Base-by-base conservation (phyloP, 1,140 invertebrate genomes). In the Anastatus disparis region DNA sequence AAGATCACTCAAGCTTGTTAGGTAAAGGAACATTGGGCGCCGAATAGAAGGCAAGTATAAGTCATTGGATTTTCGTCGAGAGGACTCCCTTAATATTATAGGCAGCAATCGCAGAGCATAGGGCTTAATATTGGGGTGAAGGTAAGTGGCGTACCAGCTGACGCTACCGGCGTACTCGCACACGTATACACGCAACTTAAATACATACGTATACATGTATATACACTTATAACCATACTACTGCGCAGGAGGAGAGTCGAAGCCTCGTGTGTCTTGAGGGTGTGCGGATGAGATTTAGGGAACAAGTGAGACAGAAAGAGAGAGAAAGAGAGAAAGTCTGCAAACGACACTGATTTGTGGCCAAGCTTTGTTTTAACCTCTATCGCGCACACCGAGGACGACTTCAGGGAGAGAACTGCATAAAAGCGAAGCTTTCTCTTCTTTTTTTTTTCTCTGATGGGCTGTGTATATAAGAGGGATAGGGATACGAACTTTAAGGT, bases 101-200 rank as follows among this genome's bases (percentile, higher is more conserved):
- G 83, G 82, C 79, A 84, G n/a, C n/a, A n/a, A n/a, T n/a, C n/a
- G 81, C 84, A 85, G 85, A 85, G 79, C 79, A 81, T 81, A 84
- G 82, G 80, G 82, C 82, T 85, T 86, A 84, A 85, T 86, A 86
- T 85, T 82, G 81, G 84, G 84, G 83, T 84, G 83, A 85, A 85
- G 84, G 82, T 85, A 86, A 86, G 84, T 85, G 84, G 84, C 79
- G 78, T 78, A 83, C 78, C 84, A 86, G 84, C 84, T 86, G 84
- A 86, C 84, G 84, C 84, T n/a, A n/a, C 82, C 71, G 72, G 66
- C 70, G 75, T 71, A 20, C 46, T 3, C 24, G 9, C 46, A 15
- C 52, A 13, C 76, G 81, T 82, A 85, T 83, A 82, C 83, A 84
- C 83, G 82, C n/a, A n/a, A n/a, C n/a, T n/a, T n/a, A n/a, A n/a